phyloP scores from a whole-genome alignment of 1,140 invertebrate genomes.

The Drosophila saltans region DNA sequence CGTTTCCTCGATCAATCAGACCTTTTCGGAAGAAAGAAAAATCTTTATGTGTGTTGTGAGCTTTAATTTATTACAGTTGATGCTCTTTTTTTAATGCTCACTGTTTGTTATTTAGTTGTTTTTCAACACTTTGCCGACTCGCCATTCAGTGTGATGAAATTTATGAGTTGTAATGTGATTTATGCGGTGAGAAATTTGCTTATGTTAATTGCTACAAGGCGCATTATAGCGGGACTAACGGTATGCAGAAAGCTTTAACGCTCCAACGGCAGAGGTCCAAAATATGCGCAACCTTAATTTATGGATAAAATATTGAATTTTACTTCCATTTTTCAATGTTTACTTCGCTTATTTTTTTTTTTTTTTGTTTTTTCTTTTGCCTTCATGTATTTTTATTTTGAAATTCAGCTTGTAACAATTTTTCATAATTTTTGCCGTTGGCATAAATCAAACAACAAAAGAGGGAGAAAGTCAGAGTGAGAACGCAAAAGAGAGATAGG shows the following conservation, averaged over 20 bases:
- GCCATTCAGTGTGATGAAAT: conserved; percentile 21
- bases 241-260: conserved; percentile 25
- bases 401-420: conserved; percentile 72
- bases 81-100: background rate
- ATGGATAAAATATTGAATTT: conserved; percentile 75
- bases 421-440: conserved; percentile 76
- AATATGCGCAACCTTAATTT: conserved; percentile 52
- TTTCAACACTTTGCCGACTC: conserved; percentile 31
- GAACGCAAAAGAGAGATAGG: background rate
- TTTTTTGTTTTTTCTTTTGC: conserved; percentile 29
- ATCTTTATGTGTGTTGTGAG: too few relatives aligned
- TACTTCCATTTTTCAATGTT: conserved; percentile 44
- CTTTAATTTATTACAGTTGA: background rate
- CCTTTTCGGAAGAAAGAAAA: too few relatives aligned
- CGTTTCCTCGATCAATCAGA: too few relatives aligned
- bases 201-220: conserved; percentile 58
- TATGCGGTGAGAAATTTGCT: conserved; percentile 53
- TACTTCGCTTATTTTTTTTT: conserved; percentile 5
- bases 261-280: conserved; percentile 39
- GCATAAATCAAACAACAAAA: conserved; percentile 69
- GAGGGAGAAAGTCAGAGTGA: conserved; percentile 3
- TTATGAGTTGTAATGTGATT: conserved; percentile 45
- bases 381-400: conserved; percentile 39
- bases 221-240: conserved; percentile 27
- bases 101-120: conserved; percentile 1